These are phyloP conservation scores for Zosterops pallidus DNA, from an alignment of 2,113 vertebrate genomes.

Conservation along the genomic window DNA sequence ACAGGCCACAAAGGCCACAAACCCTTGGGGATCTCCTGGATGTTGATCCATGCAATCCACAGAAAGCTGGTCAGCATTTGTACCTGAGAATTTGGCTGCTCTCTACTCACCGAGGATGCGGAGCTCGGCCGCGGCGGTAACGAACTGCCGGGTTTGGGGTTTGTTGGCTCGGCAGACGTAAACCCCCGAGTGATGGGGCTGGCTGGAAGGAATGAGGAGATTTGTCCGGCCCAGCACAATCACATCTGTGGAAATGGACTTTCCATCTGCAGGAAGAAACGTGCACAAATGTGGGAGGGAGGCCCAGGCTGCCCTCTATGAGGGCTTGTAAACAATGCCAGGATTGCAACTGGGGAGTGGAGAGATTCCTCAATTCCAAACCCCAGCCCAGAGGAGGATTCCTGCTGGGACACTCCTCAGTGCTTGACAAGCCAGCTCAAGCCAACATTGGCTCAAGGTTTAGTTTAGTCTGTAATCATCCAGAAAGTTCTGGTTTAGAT, in stretches of 20 bases:
- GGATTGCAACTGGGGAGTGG: not conserved
- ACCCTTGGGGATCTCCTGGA: not conserved
- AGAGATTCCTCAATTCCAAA: not conserved
- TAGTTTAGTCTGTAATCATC: not conserved
- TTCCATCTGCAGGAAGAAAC: slow-evolving; percentile 81
- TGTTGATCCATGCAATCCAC: not conserved
- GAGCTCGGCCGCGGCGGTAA: slow-evolving; percentile 87
- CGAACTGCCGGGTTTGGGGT: slow-evolving; percentile 90
- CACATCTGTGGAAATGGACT: slow-evolving; percentile 90
- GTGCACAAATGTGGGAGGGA: not conserved
- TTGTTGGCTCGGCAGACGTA: slow-evolving; percentile 96
- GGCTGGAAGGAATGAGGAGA: slow-evolving; percentile 86
- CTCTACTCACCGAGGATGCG: slow-evolving; percentile 85
- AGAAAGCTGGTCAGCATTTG: not conserved
- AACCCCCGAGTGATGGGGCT: slow-evolving; percentile 86
- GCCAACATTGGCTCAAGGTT: not conserved
- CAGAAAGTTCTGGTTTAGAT: not conserved
- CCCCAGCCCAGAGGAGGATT: not conserved
- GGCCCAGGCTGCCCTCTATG: not conserved
- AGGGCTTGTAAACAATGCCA: not conserved
- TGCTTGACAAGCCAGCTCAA: not conserved
- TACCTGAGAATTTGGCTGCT: not conserved
- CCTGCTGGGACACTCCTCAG: not conserved
- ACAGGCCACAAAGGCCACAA: rapidly evolving
- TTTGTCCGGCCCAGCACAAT: slow-evolving; percentile 89